Evolutionary conservation across 2,797 vertebrate genomes (phyloP).

Genomic region (Anomalospiza imberbis): DNA sequence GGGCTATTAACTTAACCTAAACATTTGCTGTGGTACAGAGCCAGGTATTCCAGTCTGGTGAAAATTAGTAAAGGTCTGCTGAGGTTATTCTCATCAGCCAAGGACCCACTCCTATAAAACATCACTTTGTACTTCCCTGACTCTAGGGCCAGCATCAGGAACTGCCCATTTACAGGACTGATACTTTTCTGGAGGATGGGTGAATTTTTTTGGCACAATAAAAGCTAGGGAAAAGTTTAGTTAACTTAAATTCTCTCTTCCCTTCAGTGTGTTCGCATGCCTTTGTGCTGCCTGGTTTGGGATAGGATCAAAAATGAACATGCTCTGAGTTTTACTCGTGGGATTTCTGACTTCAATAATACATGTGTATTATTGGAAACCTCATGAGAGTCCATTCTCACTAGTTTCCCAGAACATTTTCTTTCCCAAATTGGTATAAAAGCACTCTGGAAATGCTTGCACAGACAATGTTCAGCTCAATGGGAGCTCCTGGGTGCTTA

Average conservation of each 20-base stretch:
- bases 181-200: not conserved
- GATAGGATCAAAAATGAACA: conserved; percentile 51
- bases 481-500: conserved; percentile 12
- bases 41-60: conserved; percentile 29
- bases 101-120: not conserved
- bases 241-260: not conserved
- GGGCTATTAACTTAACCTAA: conserved; percentile 25
- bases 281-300: conserved; percentile 52
- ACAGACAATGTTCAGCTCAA: conserved; percentile 5
- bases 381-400: conserved; percentile 54
- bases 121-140: not conserved
- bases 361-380: conserved; percentile 56
- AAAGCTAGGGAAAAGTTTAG: conserved; percentile 18
- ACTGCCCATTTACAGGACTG: not conserved
- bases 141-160: not conserved
- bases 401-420: conserved; percentile 52
- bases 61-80: conserved; percentile 33
- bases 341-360: conserved; percentile 59
- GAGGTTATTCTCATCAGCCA: conserved; percentile 20
- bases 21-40: conserved; percentile 29
- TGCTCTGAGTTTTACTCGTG: not conserved
- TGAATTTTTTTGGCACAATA: not conserved
- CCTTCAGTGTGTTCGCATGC: not conserved
- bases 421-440: conserved; percentile 43
- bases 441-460: not conserved